phyloP scores from a whole-genome alignment of 2,888 invertebrate genomes.

The Osedax frankpressi region DNA sequence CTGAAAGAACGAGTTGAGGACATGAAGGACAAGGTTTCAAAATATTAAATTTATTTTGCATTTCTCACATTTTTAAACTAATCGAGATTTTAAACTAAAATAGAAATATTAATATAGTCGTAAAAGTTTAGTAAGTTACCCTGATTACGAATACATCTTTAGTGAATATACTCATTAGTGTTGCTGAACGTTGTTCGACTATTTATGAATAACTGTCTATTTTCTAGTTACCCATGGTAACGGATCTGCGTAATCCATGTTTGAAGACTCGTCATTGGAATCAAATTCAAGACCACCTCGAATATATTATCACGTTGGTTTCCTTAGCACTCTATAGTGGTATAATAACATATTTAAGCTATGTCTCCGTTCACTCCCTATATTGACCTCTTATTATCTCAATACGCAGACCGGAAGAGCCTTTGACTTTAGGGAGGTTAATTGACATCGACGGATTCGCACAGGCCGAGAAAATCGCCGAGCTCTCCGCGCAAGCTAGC shows the following conservation, averaged over 20 bases:
- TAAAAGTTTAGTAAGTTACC: too few species aligned
- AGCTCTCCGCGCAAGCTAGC: slow-evolving; percentile 73
- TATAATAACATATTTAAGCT: too few species aligned
- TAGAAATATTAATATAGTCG: too few species aligned
- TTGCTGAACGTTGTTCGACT: too few species aligned
- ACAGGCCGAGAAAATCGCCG: slow-evolving; percentile 62
- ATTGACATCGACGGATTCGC: slow-evolving; percentile 64
- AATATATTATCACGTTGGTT: slow-evolving; percentile 52
- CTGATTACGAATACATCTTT: too few species aligned
- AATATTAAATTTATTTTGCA: background rate
- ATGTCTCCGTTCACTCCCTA: too few species aligned
- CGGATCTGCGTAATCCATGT: slow-evolving; percentile 66
- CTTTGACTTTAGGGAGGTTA: slow-evolving; percentile 57
- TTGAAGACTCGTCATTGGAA: slow-evolving; percentile 71
- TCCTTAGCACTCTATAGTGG: too few species aligned
- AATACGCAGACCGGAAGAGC: slow-evolving; percentile 61
- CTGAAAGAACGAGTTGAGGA: slow-evolving; percentile 65
- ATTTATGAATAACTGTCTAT: too few species aligned
- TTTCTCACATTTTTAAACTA: background rate
- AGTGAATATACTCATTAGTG: too few species aligned
- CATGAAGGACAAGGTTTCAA: slow-evolving; percentile 61
- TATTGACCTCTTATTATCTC: too few species aligned
- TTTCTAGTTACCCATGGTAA: slow-evolving; percentile 56
- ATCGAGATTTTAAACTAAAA: too few species aligned
- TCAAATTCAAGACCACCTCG: slow-evolving; percentile 62